Evolutionary conservation across 1,140 invertebrate species (phyloP).

Genomic region (Atta texana): DNA sequence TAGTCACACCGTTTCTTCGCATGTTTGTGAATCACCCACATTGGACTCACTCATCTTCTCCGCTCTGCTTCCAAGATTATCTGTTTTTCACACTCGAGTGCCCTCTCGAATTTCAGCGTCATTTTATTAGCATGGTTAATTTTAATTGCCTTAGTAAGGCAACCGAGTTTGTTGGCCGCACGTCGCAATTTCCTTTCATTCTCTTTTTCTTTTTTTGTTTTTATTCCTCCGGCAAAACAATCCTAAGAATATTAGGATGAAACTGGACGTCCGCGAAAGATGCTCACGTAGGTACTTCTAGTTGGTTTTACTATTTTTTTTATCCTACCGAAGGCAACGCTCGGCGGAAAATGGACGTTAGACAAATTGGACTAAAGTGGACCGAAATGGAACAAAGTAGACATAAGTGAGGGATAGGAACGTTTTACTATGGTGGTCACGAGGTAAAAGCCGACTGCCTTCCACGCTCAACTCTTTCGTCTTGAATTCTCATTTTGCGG

Average conservation of each 20-base stretch:
- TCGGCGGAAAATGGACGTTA: conserved; percentile 52
- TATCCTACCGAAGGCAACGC: conserved; percentile 37
- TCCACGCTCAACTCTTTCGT: conserved; percentile 41
- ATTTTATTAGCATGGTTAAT: conserved; percentile 51
- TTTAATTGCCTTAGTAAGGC: conserved; percentile 49
- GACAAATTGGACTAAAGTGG: conserved; percentile 63
- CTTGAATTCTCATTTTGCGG: conserved; percentile 42
- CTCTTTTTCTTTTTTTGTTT: neutral
- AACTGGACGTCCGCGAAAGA: conserved; percentile 23
- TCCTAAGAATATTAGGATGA: conserved; percentile 19
- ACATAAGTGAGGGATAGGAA: conserved; percentile 57
- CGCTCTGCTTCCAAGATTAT: conserved; percentile 40
- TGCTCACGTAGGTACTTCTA: conserved; percentile 19
- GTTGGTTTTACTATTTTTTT: conserved; percentile 26
- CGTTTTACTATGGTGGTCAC: conserved; percentile 24
- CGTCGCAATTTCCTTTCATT: conserved; percentile 23
- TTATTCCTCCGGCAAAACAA: neutral
- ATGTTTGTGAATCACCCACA: conserved; percentile 3
- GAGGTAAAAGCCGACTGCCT: conserved; percentile 29
- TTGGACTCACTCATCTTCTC: neutral
- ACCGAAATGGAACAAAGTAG: conserved; percentile 62
- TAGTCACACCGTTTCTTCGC: neutral
- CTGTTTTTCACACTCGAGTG: conserved; percentile 30
- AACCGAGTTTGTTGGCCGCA: conserved; percentile 1
- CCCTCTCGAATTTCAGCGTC: conserved; percentile 30